These are phyloP conservation scores for Drosophila albomicans DNA, from an alignment of 1,140 invertebrate genomes.

Conservation along the genomic window DNA sequence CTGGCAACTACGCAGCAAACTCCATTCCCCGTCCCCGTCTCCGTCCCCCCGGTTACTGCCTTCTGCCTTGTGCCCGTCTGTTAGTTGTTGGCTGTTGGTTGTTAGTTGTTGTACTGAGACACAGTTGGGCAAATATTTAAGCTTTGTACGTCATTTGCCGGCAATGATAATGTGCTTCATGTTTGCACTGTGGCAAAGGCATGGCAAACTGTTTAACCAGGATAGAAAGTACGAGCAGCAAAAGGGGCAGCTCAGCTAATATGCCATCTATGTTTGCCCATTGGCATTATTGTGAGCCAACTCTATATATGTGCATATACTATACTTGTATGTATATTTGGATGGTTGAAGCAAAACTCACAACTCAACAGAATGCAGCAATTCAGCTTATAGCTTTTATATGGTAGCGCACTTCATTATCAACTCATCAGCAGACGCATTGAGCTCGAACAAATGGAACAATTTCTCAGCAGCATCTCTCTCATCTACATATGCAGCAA, in stretches of 20 bases:
- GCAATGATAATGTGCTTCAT: slow-evolving; percentile 79
- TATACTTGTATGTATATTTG: slow-evolving; percentile 4
- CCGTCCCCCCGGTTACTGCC: slow-evolving; percentile 16
- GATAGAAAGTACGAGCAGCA: slow-evolving; percentile 6
- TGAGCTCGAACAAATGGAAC: slow-evolving; percentile 25
- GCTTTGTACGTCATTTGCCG: slow-evolving; percentile 80
- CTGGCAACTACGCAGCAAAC: slow-evolving; percentile 44
- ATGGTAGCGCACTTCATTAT: slow-evolving; percentile 70
- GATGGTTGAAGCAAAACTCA: background rate
- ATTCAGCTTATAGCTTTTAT: slow-evolving; percentile 39
- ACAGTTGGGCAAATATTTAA: slow-evolving; percentile 77
- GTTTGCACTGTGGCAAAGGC: slow-evolving; percentile 71
- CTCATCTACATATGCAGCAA: slow-evolving; percentile 62
- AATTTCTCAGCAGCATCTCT: slow-evolving; percentile 32
- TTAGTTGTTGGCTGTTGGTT: slow-evolving; percentile 37
- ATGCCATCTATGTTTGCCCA: slow-evolving; percentile 73
- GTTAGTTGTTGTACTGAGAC: slow-evolving; percentile 59
- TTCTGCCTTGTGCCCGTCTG: slow-evolving; percentile 6
- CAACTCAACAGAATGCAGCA: slow-evolving; percentile 23
- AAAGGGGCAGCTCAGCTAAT: slow-evolving; percentile 52
- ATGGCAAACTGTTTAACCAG: slow-evolving; percentile 49
- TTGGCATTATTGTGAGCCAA: slow-evolving; percentile 69
- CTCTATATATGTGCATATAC: slow-evolving; percentile 6
- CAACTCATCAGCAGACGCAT: slow-evolving; percentile 52
- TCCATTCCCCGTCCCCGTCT: slow-evolving; percentile 25